These are phyloP conservation scores for Fringilla coelebs DNA, from an alignment of 2,797 vertebrate species.

Conservation along the genomic window DNA sequence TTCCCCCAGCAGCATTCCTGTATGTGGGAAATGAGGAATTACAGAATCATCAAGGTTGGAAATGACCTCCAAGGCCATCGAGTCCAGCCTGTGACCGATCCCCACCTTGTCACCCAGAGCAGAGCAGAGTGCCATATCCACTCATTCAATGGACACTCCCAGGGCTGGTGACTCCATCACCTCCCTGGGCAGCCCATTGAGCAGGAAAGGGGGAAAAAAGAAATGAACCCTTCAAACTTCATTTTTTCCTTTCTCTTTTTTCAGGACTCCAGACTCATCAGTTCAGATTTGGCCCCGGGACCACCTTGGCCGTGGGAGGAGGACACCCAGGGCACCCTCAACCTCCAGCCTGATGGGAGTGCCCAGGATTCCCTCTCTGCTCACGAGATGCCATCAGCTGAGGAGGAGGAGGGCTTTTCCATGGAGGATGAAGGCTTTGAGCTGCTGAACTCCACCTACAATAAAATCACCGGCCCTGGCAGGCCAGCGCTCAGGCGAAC, in stretches of 20 bases:
- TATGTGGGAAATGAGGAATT: background rate
- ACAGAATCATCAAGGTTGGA: background rate
- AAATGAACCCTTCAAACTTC: background rate
- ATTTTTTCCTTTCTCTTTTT: background rate
- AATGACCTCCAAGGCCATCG: background rate
- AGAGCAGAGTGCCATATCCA: background rate
- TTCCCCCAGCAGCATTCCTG: background rate
- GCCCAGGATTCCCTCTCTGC: background rate
- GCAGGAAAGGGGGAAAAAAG: rapidly evolving
- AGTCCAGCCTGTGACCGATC: background rate
- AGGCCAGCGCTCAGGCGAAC: background rate
- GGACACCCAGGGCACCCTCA: background rate
- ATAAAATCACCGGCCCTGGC: background rate
- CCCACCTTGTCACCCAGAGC: background rate
- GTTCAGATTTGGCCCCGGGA: background rate
- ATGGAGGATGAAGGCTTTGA: slow-evolving; percentile 53
- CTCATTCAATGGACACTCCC: background rate
- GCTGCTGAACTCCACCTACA: slow-evolving; percentile 44
- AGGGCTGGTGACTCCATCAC: background rate
- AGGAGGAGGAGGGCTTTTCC: slow-evolving; percentile 14
- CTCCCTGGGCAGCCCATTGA: background rate
- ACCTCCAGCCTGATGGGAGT: background rate
- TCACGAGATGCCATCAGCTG: background rate
- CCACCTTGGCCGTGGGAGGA: background rate
- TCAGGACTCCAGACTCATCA: slow-evolving; percentile 22